Percentiles rank a stretch among this genome's conserved stretches.
Evolutionary conservation across 2,113 vertebrate genomes (phyloP).

Genomic region (Syngnathoides biaculeatus): DNA sequence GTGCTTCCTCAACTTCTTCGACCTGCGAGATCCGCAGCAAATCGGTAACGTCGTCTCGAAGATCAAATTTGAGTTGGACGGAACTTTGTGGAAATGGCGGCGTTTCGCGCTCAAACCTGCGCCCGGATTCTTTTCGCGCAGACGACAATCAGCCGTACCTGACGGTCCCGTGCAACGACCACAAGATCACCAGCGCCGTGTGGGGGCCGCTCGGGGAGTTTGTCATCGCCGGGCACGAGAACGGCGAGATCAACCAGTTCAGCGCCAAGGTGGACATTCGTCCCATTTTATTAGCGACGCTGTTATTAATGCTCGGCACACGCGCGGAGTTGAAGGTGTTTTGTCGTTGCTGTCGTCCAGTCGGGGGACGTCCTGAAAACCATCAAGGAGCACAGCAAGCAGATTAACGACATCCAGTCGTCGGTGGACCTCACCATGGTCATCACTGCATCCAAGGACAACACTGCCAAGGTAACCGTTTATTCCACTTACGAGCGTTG

Average conservation of each 20-base stretch:
- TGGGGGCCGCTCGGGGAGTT: conserved; percentile 95
- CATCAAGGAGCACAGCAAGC: conserved; percentile 90
- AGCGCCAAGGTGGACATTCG: conserved; percentile 84
- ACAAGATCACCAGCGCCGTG: conserved; percentile 94
- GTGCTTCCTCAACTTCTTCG: conserved; percentile 92
- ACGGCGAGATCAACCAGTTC: conserved; percentile 92
- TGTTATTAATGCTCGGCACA: background rate
- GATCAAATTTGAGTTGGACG: background rate
- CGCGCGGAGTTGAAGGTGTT: too few relatives aligned
- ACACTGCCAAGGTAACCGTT: conserved; percentile 84
- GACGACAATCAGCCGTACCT: conserved; percentile 92
- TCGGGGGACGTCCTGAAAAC: conserved; percentile 87
- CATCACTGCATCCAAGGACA: conserved; percentile 95
- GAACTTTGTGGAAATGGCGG: too few relatives aligned
- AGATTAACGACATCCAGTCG: conserved; percentile 95
- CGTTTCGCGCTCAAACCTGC: too few relatives aligned
- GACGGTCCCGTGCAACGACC: conserved; percentile 87
- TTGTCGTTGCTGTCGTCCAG: conserved; percentile 52
- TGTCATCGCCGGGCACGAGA: conserved; percentile 91
- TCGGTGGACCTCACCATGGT: conserved; percentile 95
- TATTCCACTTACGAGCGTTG: background rate
- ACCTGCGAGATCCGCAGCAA: conserved; percentile 87
- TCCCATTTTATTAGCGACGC: background rate
- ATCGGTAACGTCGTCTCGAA: conserved; percentile 71
- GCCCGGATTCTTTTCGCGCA: conserved; percentile 52